phyloP scores from a whole-genome alignment of 2,113 vertebrate species.

The Microcebus jonahi region DNA sequence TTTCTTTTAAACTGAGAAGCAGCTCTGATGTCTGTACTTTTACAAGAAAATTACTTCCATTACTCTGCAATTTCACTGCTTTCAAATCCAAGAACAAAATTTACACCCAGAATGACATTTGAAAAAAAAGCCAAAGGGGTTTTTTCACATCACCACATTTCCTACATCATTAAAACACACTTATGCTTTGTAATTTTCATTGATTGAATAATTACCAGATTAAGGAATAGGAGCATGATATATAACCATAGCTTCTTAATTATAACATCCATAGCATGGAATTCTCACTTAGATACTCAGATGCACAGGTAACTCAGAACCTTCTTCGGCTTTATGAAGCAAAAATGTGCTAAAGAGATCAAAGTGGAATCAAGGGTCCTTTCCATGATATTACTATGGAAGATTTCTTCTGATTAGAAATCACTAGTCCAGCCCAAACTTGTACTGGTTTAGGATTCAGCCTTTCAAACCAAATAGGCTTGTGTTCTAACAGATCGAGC shows the following conservation, averaged over 20 bases:
- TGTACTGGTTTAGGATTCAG: conserved; percentile 12
- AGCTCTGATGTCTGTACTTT: conserved; percentile 33
- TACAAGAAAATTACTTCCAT: conserved; percentile 43
- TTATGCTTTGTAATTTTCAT: conserved; percentile 1
- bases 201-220: background rate
- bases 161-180: conserved; percentile 42
- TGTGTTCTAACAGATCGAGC: background rate
- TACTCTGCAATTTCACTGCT: conserved; percentile 33
- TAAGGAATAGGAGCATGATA: background rate
- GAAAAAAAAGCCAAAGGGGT: conserved; percentile 29
- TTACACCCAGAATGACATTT: conserved; percentile 35
- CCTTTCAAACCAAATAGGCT: conserved; percentile 23
- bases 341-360: background rate
- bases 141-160: background rate
- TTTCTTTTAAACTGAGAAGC: conserved; percentile 60
- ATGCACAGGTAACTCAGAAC: background rate
- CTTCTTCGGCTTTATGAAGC: background rate
- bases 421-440: background rate
- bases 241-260: background rate
- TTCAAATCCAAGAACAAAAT: conserved; percentile 66
- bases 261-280: background rate
- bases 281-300: background rate
- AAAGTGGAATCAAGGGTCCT: background rate
- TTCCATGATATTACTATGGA: background rate
- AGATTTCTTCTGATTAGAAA: background rate